Conservation (phyloP, 2,888 invertebrate genomes). For the Glyphotaelius pellucidus region DNA sequence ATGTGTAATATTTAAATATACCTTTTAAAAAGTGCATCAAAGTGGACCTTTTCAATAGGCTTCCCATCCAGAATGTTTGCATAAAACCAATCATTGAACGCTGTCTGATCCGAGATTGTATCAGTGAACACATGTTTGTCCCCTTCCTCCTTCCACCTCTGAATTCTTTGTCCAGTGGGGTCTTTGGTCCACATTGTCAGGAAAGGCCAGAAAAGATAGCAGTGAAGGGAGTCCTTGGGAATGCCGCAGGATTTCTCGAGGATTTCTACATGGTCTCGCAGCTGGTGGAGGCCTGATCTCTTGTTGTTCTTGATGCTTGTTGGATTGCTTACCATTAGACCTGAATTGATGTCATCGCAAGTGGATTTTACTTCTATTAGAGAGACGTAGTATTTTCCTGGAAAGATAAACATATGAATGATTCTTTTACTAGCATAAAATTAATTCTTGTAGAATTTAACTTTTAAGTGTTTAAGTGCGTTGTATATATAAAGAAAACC, state of each 20-base stretch:
- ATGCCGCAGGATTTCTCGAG: constrained; percentile 65
- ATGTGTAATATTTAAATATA: constrained; percentile 54
- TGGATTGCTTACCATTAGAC: constrained; percentile 69
- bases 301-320: constrained; percentile 71
- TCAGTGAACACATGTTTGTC: constrained; percentile 70
- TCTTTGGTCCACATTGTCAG: constrained; percentile 69
- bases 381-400: constrained; percentile 67
- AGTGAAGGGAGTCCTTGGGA: constrained; percentile 67
- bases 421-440: neutral
- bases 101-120: constrained; percentile 67
- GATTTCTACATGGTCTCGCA: constrained; percentile 70
- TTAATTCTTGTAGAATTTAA: no score
- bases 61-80: constrained; percentile 67
- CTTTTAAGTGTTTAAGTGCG: no score
- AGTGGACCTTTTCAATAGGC: constrained; percentile 66
- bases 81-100: constrained; percentile 69
- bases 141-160: constrained; percentile 70
- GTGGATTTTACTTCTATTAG: constrained; percentile 71
- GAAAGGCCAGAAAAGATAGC: constrained; percentile 71
- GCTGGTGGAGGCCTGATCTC: constrained; percentile 70
- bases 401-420: constrained; percentile 65
- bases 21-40: constrained; percentile 69
- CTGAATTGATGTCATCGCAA: constrained; percentile 67
- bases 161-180: constrained; percentile 68
- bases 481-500: no score